Evolutionary conservation across 1,140 invertebrate genomes (phyloP), one percentile per base, ranked within the genome.

Genomic region (Ceratitis capitata): DNA sequence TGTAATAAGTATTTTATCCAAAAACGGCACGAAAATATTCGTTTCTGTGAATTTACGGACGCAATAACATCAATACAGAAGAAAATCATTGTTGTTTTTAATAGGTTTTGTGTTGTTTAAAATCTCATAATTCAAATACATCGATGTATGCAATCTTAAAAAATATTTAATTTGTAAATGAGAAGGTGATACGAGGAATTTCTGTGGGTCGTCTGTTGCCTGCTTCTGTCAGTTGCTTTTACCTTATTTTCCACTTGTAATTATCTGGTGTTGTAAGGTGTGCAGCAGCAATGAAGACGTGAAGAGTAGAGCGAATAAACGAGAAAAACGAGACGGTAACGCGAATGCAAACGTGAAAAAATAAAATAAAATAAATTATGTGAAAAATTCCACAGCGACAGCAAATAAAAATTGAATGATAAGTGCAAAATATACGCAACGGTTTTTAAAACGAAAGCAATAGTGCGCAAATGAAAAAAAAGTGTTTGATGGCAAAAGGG

Each of bases 241-340:
- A 45, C 39, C 39, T 78, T 78, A 78, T 78, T 78, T 78, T 78
- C 69, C 69, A 78, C 69, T 78, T 78, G 69, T 78, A 69, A 69
- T 69, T 69, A 69, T 69, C 64, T 35, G 32, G 14, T 39, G 64
- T 39, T 69, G 64, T 69, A 42, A 69, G 64, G 64, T 69, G 64
- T 42, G 64, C 64, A 69, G 64, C 64, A 69, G 64, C 64, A 69
- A 69, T 69, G 64, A 69, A 69, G 29, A 69, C 64, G 32, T 69
- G 64, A 39, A 69, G 64, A 69, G 64, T 69, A 42, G 14, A 69
- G 64, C 64, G 64, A 69, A 69, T 69, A 69, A 69, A 69, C 64
- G 64, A 69, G 64, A 39, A 69, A 69, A 69, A 69, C 64, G 64
- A 69, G 64, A 69, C 64, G 64, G 64, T 69, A 69, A 69, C 64